Conservation (phyloP, 2,888 invertebrate genomes). For the Epirrhoe tristata region DNA sequence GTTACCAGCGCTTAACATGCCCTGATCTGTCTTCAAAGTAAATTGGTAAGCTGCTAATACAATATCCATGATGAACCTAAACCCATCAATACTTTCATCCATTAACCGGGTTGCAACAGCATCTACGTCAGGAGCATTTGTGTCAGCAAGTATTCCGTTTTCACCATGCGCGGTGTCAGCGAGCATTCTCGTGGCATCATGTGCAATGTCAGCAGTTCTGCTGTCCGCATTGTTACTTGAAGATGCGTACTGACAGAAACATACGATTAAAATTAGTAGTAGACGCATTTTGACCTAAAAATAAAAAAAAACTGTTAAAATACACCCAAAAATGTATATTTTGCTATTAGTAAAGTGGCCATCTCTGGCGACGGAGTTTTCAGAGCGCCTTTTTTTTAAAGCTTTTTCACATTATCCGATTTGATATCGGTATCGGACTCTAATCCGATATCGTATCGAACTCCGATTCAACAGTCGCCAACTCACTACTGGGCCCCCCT, state of each 20-base stretch:
- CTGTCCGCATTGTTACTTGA: not conserved
- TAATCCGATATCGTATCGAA: too few species aligned
- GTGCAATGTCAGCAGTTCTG: not conserved
- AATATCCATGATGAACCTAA: not conserved
- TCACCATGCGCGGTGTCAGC: not conserved
- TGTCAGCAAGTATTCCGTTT: too few species aligned
- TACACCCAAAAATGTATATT: too few species aligned
- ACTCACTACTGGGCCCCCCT: too few species aligned
- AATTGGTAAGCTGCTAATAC: not conserved
- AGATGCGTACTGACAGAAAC: not conserved
- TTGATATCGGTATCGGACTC: too few species aligned
- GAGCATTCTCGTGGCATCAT: too few species aligned
- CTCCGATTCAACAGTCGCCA: too few species aligned
- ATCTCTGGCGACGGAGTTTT: too few species aligned
- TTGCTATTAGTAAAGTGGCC: too few species aligned
- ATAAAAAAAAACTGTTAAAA: not conserved
- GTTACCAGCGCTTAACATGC: not conserved
- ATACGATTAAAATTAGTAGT: not conserved
- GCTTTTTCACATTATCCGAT: too few species aligned
- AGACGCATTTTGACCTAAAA: not conserved
- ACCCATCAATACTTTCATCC: not conserved
- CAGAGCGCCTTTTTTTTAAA: too few species aligned
- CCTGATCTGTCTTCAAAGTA: not conserved
- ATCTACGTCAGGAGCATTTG: too few species aligned
- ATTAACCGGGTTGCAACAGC: not conserved